phyloP scores from a whole-genome alignment of 2,113 vertebrate genomes.

The Poeciliopsis retropinna region DNA sequence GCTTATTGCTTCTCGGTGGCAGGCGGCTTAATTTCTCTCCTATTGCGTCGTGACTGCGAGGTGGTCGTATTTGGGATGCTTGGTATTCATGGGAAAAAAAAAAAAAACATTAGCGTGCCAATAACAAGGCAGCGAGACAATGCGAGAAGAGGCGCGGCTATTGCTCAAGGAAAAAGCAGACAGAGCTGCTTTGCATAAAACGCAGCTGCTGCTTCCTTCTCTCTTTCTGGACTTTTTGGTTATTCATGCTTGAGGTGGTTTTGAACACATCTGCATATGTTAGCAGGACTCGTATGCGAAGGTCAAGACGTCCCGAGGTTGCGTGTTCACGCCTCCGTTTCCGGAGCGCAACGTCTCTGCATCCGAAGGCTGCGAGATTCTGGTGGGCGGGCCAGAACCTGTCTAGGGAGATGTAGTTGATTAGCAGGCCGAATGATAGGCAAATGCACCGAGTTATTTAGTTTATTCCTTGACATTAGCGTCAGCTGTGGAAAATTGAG shows the following conservation, averaged over 20 bases:
- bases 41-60: conserved; percentile 5
- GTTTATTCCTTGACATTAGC: conserved; percentile 25
- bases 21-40: neutral
- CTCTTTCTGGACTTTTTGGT: conserved; percentile 24
- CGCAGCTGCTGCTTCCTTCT: conserved; percentile 28
- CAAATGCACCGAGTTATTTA: conserved; percentile 14
- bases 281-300: conserved; percentile 29
- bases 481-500: conserved; percentile 31
- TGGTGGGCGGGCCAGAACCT: conserved; percentile 30
- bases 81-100: conserved; percentile 48
- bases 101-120: conserved; percentile 25
- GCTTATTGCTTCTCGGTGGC: neutral
- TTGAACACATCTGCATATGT: conserved; percentile 42
- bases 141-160: conserved; percentile 4
- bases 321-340: conserved; percentile 11
- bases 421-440: conserved; percentile 42
- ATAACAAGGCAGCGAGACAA: conserved; percentile 26
- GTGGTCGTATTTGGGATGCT: conserved; percentile 5
- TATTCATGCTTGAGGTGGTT: conserved; percentile 54
- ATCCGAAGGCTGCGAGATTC: conserved; percentile 38
- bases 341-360: conserved; percentile 27
- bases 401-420: conserved; percentile 24
- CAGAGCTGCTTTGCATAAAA: conserved; percentile 61
- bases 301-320: conserved; percentile 46
- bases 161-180: conserved; percentile 45